A percentile compares a stretch with the other conserved stretches of the same genome.
Evolutionary conservation across 1,140 invertebrate species (phyloP).

Genomic region (Helicorthomorpha holstii): DNA sequence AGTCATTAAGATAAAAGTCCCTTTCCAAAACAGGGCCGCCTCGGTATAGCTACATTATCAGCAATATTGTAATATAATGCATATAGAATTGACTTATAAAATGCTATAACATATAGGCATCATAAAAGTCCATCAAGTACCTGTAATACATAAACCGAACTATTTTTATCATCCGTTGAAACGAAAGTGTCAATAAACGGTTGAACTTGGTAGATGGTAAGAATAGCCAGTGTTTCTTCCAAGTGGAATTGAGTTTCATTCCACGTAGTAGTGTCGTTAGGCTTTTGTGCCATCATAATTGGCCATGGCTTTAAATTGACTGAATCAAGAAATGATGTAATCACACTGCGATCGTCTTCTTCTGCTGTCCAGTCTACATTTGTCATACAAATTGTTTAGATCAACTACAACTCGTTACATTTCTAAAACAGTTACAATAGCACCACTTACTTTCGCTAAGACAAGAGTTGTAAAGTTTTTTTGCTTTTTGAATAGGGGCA

Average conservation of each 20-base stretch:
- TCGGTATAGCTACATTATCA: conserved; percentile 23
- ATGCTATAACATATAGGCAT: too few relatives aligned
- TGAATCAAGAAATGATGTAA: conserved; percentile 17
- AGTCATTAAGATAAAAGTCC: conserved; percentile 24
- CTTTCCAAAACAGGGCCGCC: conserved; percentile 24
- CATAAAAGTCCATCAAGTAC: too few relatives aligned
- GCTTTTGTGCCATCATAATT: too few relatives aligned
- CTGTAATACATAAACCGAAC: conserved; percentile 29
- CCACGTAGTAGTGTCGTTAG: conserved; percentile 14
- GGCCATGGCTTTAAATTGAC: conserved; percentile 33
- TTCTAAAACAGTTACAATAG: not conserved
- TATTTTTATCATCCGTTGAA: conserved; percentile 33
- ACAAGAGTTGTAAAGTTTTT: conserved; percentile 33
- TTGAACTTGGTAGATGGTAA: conserved; percentile 33
- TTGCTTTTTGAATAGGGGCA: conserved; percentile 27
- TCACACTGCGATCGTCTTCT: conserved; percentile 19
- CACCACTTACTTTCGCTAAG: conserved; percentile 31
- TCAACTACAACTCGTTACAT: conserved; percentile 8
- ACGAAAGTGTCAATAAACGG: conserved; percentile 33
- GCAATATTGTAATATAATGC: conserved; percentile 17
- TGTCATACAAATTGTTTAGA: not conserved
- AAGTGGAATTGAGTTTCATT: conserved; percentile 15
- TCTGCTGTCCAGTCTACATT: conserved; percentile 7
- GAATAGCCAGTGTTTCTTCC: conserved; percentile 29
- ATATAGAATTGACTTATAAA: too few relatives aligned